Conservation (phyloP, 1,140 invertebrate species). For the Caenorhabditis tropicalis region DNA sequence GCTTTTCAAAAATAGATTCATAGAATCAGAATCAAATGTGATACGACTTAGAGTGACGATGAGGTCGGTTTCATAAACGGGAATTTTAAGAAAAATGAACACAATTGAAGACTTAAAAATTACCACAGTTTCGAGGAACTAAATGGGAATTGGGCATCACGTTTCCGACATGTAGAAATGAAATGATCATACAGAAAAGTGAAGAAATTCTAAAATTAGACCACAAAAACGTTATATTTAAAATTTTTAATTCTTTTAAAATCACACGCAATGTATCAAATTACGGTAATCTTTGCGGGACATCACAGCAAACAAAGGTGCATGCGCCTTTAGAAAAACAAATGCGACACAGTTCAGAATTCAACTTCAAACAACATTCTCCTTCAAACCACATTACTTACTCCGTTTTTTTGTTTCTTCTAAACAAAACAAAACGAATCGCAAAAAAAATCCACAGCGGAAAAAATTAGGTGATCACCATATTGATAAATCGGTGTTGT, state of each 20-base stretch:
- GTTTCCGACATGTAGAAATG: no score
- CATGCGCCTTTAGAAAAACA: conserved; percentile 10
- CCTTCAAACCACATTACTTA: no score
- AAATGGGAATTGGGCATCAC: no score
- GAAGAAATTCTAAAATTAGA: no score
- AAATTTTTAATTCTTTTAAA: background rate
- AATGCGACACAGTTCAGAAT: no score
- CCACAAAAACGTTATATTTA: background rate
- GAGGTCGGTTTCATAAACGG: no score
- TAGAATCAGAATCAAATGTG: background rate
- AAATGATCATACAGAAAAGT: background rate
- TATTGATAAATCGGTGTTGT: background rate
- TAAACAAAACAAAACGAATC: conserved; percentile 37
- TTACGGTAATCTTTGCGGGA: background rate
- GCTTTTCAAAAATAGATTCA: background rate
- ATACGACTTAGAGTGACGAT: background rate
- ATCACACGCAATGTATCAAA: background rate
- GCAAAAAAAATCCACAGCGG: background rate
- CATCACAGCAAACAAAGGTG: background rate
- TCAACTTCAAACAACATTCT: no score
- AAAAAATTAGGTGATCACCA: conserved; percentile 24
- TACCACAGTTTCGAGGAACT: no score
- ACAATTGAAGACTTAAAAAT: no score
- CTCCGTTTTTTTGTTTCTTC: conserved; percentile 24
- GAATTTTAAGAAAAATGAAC: no score